Conservation (phyloP, 2,888 invertebrate species). For the Heterodera filipjevi region DNA sequence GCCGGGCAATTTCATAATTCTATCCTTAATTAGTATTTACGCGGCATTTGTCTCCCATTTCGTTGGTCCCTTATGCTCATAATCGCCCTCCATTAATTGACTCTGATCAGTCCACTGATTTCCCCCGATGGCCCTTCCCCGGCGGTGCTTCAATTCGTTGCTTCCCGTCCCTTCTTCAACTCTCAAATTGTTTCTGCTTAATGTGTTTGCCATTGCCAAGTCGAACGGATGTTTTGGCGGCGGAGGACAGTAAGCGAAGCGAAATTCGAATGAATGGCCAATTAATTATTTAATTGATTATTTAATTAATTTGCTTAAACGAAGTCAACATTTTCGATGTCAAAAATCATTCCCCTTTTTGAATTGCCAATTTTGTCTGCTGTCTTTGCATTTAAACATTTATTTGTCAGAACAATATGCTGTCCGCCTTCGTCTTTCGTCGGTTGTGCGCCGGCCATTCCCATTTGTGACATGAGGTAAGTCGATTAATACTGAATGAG, state of each 20-base stretch:
- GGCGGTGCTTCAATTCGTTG: background rate
- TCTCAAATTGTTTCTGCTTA: conserved; percentile 4
- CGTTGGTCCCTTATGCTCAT: background rate
- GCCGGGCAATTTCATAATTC: too few relatives aligned
- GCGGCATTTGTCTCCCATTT: background rate
- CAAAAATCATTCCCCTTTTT: too few relatives aligned
- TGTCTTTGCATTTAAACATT: too few relatives aligned
- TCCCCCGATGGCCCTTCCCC: background rate
- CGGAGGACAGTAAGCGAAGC: conserved; percentile 21
- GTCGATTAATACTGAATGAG: too few relatives aligned
- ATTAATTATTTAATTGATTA: too few relatives aligned
- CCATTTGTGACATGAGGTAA: conserved; percentile 55
- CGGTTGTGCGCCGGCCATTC: conserved; percentile 46
- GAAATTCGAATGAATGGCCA: background rate
- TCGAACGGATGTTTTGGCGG: conserved; percentile 30
- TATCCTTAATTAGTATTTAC: too few relatives aligned
- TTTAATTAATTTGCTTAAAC: too few relatives aligned
- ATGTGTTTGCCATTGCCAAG: conserved; percentile 10
- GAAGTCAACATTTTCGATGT: too few relatives aligned
- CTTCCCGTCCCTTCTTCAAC: background rate
- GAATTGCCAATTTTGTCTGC: too few relatives aligned
- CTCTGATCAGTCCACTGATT: too few relatives aligned
- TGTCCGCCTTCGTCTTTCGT: conserved; percentile 41
- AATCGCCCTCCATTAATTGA: background rate
- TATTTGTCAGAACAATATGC: conserved; percentile 32